phyloP scores from a whole-genome alignment of 2,113 vertebrate genomes.

The Chlamydotis undulata region DNA sequence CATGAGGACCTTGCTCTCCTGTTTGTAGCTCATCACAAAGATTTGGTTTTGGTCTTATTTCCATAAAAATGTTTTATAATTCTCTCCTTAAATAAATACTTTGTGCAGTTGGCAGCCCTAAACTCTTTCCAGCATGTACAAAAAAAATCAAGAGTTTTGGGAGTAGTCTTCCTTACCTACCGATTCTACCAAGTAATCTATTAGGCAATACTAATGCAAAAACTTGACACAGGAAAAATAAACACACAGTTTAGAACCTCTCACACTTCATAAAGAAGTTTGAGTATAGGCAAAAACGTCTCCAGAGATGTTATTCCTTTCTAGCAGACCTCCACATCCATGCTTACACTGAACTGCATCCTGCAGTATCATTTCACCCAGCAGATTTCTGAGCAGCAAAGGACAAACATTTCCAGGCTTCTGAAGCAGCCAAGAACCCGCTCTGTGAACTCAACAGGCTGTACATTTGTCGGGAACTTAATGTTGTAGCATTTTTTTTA shows the following conservation, averaged over 20 bases:
- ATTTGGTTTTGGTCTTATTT: background rate
- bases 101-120: background rate
- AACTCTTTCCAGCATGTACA: background rate
- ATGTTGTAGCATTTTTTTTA: background rate
- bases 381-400: background rate
- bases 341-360: background rate
- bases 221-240: background rate
- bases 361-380: background rate
- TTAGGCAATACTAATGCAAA: background rate
- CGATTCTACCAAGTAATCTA: background rate
- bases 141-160: background rate
- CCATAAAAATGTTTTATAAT: background rate
- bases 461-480: background rate
- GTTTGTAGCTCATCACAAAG: background rate
- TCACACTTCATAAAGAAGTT: background rate
- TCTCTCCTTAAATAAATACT: background rate
- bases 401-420: background rate
- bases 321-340: background rate
- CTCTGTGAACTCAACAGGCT: background rate
- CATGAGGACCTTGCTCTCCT: background rate
- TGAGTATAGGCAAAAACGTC: background rate
- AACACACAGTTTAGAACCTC: background rate
- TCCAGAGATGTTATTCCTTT: background rate
- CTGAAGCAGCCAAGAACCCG: background rate
- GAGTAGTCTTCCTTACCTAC: background rate